Percentiles rank a stretch among this genome's conserved stretches.
Conservation (phyloP, 2,888 invertebrate genomes). For the Copidosoma aretas region DNA sequence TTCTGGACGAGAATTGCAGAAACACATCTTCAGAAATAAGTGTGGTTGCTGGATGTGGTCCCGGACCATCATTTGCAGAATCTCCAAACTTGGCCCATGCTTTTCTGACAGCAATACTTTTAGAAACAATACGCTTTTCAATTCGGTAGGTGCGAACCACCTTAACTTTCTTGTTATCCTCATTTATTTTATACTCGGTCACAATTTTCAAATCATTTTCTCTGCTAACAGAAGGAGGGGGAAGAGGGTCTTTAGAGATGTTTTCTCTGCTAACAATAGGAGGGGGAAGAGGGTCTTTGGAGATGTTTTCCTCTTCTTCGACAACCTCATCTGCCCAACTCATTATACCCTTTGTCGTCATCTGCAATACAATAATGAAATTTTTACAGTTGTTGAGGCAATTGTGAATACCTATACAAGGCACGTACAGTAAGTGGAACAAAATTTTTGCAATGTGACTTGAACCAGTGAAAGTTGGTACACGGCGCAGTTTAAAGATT, state of each 20-base stretch:
- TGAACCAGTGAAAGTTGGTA: too few relatives aligned
- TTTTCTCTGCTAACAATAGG: slow-evolving; percentile 81
- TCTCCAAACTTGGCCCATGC: slow-evolving; percentile 96
- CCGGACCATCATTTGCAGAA: slow-evolving; percentile 89
- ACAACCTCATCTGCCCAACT: slow-evolving; percentile 98
- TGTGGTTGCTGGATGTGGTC: slow-evolving; percentile 97
- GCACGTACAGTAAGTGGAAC: too few relatives aligned
- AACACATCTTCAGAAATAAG: slow-evolving; percentile 94
- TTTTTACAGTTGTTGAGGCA: not conserved
- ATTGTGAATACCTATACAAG: too few relatives aligned
- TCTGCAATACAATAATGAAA: not conserved
- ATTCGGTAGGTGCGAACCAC: slow-evolving; percentile 91
- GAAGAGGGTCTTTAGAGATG: slow-evolving; percentile 81
- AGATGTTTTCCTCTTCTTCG: slow-evolving; percentile 83
- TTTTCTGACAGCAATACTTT: slow-evolving; percentile 91
- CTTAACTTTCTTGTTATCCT: slow-evolving; percentile 89
- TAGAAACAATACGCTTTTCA: slow-evolving; percentile 86
- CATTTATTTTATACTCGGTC: slow-evolving; percentile 91
- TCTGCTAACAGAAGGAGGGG: slow-evolving; percentile 76
- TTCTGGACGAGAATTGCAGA: slow-evolving; percentile 90
- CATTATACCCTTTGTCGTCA: slow-evolving; percentile 57
- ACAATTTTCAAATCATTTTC: slow-evolving; percentile 90
- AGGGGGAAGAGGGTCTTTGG: slow-evolving; percentile 80
- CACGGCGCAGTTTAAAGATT: too few relatives aligned
- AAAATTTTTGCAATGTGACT: too few relatives aligned